phyloP scores from a whole-genome alignment of 2,797 vertebrate genomes.

The Xiphorhynchus erythropygius region DNA sequence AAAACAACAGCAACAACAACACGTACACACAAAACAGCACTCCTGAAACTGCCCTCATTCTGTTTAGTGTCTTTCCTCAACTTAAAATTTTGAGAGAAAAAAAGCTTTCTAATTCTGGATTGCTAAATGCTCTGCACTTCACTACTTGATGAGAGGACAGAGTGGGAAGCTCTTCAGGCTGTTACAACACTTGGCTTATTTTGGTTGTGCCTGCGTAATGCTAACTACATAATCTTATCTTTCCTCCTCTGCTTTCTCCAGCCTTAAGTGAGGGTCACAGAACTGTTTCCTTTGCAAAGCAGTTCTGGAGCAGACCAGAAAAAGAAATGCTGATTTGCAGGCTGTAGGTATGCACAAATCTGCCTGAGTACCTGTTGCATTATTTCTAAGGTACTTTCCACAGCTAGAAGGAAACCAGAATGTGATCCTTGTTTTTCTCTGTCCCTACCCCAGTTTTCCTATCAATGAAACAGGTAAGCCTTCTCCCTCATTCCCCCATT shows the following conservation, averaged over 20 bases:
- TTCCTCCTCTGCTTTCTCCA: background rate
- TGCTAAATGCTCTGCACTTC: background rate
- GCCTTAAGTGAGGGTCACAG: background rate
- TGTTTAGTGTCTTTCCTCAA: background rate
- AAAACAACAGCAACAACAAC: background rate
- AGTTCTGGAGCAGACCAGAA: background rate
- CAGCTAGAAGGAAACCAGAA: background rate
- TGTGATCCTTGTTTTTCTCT: background rate
- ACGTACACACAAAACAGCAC: background rate
- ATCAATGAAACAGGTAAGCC: background rate
- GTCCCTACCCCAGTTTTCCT: background rate
- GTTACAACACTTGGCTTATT: background rate
- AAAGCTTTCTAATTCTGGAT: background rate
- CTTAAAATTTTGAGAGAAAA: background rate
- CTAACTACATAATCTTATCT: background rate
- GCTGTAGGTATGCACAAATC: background rate
- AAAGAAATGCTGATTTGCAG: background rate
- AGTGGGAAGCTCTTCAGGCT: background rate
- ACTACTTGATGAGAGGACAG: background rate
- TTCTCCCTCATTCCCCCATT: rapidly evolving
- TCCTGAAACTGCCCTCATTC: background rate
- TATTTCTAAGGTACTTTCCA: background rate
- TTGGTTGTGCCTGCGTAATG: background rate
- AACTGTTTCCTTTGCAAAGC: background rate
- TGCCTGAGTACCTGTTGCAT: background rate